These are phyloP conservation scores for Macrophya annulata DNA, from an alignment of 2,888 invertebrate species.

Conservation along the genomic window DNA sequence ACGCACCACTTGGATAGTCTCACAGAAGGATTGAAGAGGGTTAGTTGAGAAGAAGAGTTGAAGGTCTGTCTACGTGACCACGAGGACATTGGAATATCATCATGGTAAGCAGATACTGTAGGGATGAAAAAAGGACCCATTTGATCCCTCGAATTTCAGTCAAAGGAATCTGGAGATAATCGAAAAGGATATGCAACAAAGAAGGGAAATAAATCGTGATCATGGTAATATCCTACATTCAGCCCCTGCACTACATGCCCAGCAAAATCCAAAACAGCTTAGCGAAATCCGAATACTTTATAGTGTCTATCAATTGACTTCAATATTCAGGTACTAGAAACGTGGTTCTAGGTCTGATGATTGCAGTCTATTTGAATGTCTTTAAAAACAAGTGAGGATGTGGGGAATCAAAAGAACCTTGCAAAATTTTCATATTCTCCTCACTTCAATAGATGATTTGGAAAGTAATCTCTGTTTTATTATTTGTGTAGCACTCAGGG, in stretches of 20 bases:
- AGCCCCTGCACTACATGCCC: not conserved
- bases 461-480: not conserved
- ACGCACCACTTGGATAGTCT: slow-evolving; percentile 17
- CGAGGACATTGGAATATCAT: not conserved
- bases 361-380: not conserved
- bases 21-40: slow-evolving; percentile 21
- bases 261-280: not conserved
- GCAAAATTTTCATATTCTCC: not conserved
- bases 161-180: not conserved
- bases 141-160: not conserved
- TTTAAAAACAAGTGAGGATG: not conserved
- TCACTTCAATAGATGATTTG: not conserved
- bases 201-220: not conserved
- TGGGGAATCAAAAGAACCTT: not conserved
- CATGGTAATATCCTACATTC: not conserved
- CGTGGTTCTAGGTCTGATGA: not conserved
- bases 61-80: not conserved
- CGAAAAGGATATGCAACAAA: not conserved
- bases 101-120: not conserved
- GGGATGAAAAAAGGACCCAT: not conserved
- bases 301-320: not conserved
- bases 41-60: not conserved
- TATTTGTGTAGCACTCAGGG: not conserved
- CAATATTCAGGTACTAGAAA: not conserved
- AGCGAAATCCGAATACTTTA: not conserved